Base-by-base conservation (phyloP, 2,113 vertebrate species). In the Apistogramma diplotaenia region DNA sequence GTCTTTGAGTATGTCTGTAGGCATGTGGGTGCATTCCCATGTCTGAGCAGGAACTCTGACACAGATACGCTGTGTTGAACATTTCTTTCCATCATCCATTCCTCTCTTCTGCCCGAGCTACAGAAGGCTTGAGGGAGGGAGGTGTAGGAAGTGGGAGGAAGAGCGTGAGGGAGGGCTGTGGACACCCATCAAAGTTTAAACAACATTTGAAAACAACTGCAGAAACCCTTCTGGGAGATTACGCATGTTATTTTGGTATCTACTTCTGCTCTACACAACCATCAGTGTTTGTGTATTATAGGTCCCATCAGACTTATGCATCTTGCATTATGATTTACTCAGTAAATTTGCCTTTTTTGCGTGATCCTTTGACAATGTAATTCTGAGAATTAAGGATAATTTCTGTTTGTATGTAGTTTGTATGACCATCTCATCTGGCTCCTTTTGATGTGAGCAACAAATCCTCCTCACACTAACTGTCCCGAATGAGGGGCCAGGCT, bases 11-110 rank as follows among this genome's bases (percentile, higher is more conserved):
- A 60, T 73, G 79, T 86, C 71, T 86, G 74, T 49, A 62, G 78
- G 85, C 85, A 85, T 87, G 92, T 88, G 89, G 86, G 84, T 89
- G 89, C 80, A 53, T 79, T 90, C 74, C 87, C 82, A 56, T 83
- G 83, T 91, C 87, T 87, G 62, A 83, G 72, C 54, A 88, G 83
- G 81, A 92, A 91, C 87, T 90, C 90, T 89, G 89, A 90, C 86
- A 89, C 78, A 40, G 61, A 59, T 67, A 62, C 10, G 16, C 43
- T 27, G 35, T 35, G 83, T 72, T 80, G 62, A 90, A 59, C 78
- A 60, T 61, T 82, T 75, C 70, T 83, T 21, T 61, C 85, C 71
- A 84, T 84, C 86, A 78, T 56, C 57, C 79, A 4, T 5, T 70
- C 56, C 79, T 87, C 80, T 82, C 46, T 61, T 83, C 81, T 87